Evolutionary conservation across 2,888 invertebrate species (phyloP).

Genomic region (Eilema caniola): DNA sequence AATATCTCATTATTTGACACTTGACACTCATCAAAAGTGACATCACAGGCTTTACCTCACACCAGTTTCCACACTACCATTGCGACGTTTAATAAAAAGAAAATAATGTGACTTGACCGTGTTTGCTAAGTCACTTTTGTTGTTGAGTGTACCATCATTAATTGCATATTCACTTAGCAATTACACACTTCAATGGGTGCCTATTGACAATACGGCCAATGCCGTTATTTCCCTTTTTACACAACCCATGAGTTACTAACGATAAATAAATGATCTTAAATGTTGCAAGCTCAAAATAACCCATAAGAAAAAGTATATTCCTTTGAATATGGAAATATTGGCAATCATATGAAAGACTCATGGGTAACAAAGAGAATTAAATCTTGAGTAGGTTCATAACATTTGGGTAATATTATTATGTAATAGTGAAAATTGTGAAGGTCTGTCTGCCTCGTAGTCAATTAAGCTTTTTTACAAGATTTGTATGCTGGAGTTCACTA

Average conservation of each 20-base stretch:
- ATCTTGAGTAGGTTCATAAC: constrained; percentile 1
- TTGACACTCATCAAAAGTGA: not conserved
- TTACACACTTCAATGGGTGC: constrained; percentile 25
- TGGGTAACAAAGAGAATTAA: not conserved
- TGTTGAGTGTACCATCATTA: constrained; percentile 16
- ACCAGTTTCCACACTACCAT: not conserved
- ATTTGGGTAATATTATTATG: not conserved
- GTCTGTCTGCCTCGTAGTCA: not conserved
- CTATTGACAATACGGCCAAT: constrained; percentile 39
- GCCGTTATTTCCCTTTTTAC: constrained; percentile 31
- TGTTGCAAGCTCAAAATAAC: not conserved
- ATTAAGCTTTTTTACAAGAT: too few species aligned
- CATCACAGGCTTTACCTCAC: not conserved
- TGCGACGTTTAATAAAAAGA: not conserved
- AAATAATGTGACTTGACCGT: not conserved
- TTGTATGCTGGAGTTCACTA: not conserved
- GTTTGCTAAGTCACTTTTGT: not conserved
- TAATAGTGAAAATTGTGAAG: not conserved
- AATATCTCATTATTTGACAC: not conserved
- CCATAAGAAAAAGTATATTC: not conserved
- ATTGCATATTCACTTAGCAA: constrained; percentile 27
- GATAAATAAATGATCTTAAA: constrained; percentile 3
- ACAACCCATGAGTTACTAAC: not conserved
- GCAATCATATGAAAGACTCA: not conserved
- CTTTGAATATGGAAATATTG: not conserved